Conservation (phyloP, 2,888 invertebrate species). For the Idaea straminata region DNA sequence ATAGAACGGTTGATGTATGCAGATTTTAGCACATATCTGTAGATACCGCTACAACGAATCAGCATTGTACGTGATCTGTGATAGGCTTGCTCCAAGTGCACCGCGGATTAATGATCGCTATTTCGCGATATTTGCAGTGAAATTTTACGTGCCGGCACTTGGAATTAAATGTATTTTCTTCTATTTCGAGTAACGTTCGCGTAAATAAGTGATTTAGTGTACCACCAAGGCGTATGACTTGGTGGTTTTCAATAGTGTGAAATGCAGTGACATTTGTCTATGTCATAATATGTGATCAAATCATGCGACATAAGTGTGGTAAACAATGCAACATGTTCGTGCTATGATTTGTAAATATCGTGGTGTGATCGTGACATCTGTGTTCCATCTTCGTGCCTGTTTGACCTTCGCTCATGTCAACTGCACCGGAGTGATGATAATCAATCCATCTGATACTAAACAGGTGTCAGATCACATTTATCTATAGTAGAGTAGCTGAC, state of each 20-base stretch:
- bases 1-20: conserved; percentile 63
- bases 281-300: conserved; percentile 26
- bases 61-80: conserved; percentile 50
- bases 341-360: conserved; percentile 55
- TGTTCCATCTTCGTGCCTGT: conserved; percentile 4
- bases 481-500: no score
- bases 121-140: conserved; percentile 43
- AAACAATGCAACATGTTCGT: conserved; percentile 67
- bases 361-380: conserved; percentile 12
- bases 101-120: conserved; percentile 38
- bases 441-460: not conserved
- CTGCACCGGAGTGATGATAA: not conserved
- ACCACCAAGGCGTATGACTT: not conserved
- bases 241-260: not conserved
- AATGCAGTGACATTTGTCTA: conserved; percentile 19
- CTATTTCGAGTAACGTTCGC: not conserved
- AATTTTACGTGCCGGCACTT: conserved; percentile 61
- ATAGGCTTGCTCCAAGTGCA: conserved; percentile 38
- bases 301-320: conserved; percentile 42
- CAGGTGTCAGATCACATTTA: no score
- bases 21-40: conserved; percentile 59
- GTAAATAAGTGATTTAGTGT: not conserved
- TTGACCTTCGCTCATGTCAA: not conserved
- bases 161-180: conserved; percentile 38
- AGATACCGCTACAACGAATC: conserved; percentile 45